Percentiles rank a stretch among this genome's conserved stretches.
Conservation (phyloP, 2,113 vertebrate genomes). For the Fulica atra region DNA sequence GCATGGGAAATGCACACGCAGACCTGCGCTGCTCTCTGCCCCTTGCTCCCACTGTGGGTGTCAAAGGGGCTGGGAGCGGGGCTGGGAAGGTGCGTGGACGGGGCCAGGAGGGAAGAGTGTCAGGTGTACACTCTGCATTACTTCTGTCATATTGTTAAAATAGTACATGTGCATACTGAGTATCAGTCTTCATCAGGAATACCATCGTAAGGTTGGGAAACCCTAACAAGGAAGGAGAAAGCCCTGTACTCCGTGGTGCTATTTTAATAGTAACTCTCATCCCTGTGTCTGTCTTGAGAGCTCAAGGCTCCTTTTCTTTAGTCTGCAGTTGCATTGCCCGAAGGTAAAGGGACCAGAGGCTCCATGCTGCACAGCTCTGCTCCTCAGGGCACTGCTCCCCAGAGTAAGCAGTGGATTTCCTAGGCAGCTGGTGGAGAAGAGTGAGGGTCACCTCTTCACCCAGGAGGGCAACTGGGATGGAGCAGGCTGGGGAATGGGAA, state of each 20-base stretch:
- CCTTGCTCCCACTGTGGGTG: neutral
- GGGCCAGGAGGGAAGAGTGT: neutral
- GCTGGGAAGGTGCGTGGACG: neutral
- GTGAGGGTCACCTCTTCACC: neutral
- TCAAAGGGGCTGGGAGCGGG: neutral
- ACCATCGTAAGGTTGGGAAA: neutral
- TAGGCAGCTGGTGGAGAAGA: neutral
- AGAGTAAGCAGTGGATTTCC: neutral
- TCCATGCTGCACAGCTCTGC: neutral
- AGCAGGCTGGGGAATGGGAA: neutral
- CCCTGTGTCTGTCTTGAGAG: neutral
- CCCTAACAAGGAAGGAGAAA: neutral
- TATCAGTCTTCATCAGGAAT: neutral
- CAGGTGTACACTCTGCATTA: neutral
- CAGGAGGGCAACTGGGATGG: neutral
- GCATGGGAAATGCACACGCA: fast-evolving
- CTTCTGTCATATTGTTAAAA: neutral
- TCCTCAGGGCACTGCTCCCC: neutral
- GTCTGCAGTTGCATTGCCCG: neutral
- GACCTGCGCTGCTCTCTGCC: neutral
- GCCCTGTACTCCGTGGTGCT: neutral
- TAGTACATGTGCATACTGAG: neutral
- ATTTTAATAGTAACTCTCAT: neutral
- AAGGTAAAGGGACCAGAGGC: neutral
- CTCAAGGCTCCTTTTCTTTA: neutral